Evolutionary conservation across 2,888 invertebrate genomes (phyloP).

Genomic region (Timema cristinae): DNA sequence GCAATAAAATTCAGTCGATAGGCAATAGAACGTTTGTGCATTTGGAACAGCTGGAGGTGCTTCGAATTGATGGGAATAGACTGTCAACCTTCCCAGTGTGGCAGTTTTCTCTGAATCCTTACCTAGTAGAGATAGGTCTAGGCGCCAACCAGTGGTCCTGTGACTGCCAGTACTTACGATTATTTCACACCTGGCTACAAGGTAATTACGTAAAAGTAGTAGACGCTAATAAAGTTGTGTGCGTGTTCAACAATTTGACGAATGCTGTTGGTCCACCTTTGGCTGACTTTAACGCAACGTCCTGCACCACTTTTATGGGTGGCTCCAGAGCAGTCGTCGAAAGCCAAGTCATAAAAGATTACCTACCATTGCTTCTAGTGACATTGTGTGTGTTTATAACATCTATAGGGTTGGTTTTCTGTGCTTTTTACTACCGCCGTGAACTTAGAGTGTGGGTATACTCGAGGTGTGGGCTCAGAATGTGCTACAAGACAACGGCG

Average conservation of each 20-base stretch:
- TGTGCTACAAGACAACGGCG: slow-evolving; percentile 78
- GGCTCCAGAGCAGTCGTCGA: slow-evolving; percentile 61
- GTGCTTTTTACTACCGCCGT: slow-evolving; percentile 74
- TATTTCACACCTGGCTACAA: slow-evolving; percentile 75
- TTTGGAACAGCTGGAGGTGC: slow-evolving; percentile 75
- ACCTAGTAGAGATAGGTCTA: slow-evolving; percentile 80
- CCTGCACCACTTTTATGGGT: slow-evolving; percentile 68
- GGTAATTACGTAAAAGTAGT: slow-evolving; percentile 75
- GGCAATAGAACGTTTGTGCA: slow-evolving; percentile 81
- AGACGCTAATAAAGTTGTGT: slow-evolving; percentile 71
- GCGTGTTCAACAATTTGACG: slow-evolving; percentile 69
- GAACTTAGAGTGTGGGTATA: slow-evolving; percentile 83
- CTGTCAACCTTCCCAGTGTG: slow-evolving; percentile 79
- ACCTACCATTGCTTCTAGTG: slow-evolving; percentile 72
- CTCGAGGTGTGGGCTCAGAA: slow-evolving; percentile 76
- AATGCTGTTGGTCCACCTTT: slow-evolving; percentile 65
- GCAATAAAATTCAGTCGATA: slow-evolving; percentile 76
- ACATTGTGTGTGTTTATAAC: slow-evolving; percentile 73
- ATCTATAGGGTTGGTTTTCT: slow-evolving; percentile 71
- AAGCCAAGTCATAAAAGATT: slow-evolving; percentile 74
- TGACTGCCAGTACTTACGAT: slow-evolving; percentile 78
- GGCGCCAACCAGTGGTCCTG: slow-evolving; percentile 88
- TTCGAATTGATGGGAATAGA: slow-evolving; percentile 80
- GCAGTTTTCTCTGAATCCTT: slow-evolving; percentile 78
- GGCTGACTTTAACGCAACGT: slow-evolving; percentile 73